Conservation (phyloP, 92 coral and sea anemone species). For the Pocillopora meandrina region DNA sequence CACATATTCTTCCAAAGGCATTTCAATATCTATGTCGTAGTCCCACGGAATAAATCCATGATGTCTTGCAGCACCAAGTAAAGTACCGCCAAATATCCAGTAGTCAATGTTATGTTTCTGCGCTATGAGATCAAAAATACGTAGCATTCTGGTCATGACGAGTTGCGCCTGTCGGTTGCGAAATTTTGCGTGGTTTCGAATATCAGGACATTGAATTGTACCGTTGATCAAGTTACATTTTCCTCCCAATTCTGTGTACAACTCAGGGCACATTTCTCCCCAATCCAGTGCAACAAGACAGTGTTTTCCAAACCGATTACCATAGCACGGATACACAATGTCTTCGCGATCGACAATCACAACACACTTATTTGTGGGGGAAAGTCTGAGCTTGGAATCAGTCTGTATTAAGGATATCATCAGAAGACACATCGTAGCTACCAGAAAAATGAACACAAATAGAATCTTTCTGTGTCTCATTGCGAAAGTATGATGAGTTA, state of each 20-base stretch:
- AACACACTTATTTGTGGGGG: not conserved
- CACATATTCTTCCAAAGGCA: constrained; percentile 65
- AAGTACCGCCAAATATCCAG: constrained; percentile 73
- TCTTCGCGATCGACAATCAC: not conserved
- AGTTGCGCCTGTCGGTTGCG: constrained; percentile 60
- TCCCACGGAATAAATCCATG: constrained; percentile 83
- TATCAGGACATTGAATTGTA: constrained; percentile 61
- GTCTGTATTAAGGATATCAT: not conserved
- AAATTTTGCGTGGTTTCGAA: constrained; percentile 37
- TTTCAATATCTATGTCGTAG: constrained; percentile 59
- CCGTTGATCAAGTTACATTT: constrained; percentile 38
- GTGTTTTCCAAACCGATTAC: constrained; percentile 11
- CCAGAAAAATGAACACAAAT: not conserved
- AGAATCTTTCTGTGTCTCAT: not conserved
- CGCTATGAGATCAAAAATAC: constrained; percentile 63
- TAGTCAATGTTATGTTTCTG: constrained; percentile 58
- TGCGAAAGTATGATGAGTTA: not conserved
- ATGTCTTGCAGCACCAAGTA: constrained; percentile 83
- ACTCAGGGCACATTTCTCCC: constrained; percentile 74
- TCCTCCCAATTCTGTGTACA: constrained; percentile 69
- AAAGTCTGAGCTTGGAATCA: not conserved
- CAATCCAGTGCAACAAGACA: constrained; percentile 17
- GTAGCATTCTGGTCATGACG: constrained; percentile 58
- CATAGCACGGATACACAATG: not conserved
- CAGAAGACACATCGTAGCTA: not conserved